These are phyloP conservation scores for Nebria brevicollis DNA, from an alignment of 2,888 invertebrate genomes.

Conservation along the genomic window DNA sequence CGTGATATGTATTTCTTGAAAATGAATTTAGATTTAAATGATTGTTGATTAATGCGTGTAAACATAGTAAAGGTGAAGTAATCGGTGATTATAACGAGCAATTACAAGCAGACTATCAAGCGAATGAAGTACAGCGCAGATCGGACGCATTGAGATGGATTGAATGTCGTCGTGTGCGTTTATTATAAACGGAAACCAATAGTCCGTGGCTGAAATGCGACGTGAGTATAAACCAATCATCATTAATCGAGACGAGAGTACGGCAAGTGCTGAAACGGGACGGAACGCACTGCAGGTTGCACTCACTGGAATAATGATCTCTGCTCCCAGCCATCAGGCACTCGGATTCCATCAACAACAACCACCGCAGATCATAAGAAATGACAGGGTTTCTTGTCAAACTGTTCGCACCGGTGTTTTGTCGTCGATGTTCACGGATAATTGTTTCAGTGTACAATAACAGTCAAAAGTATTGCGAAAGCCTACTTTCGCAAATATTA, in stretches of 20 bases:
- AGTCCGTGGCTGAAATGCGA: slow-evolving; percentile 36
- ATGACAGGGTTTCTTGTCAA: slow-evolving; percentile 17
- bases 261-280: neutral
- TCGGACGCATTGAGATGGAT: neutral
- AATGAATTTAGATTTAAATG: no score
- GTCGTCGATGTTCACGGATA: neutral
- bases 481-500: neutral
- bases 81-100: slow-evolving; percentile 11
- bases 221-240: slow-evolving; percentile 34
- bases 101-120: neutral
- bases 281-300: neutral
- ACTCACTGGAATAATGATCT: slow-evolving; percentile 1
- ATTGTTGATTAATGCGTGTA: neutral
- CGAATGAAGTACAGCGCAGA: neutral
- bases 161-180: slow-evolving; percentile 1
- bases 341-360: neutral
- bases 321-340: neutral
- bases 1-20: no score
- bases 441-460: slow-evolving; percentile 3
- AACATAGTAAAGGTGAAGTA: neutral
- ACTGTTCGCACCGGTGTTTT: slow-evolving; percentile 5
- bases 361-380: neutral
- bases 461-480: neutral
- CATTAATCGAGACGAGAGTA: slow-evolving; percentile 18
- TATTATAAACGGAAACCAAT: slow-evolving; percentile 40